Conservation (phyloP, 2,113 vertebrate species). For the Hepsetus odoe region DNA sequence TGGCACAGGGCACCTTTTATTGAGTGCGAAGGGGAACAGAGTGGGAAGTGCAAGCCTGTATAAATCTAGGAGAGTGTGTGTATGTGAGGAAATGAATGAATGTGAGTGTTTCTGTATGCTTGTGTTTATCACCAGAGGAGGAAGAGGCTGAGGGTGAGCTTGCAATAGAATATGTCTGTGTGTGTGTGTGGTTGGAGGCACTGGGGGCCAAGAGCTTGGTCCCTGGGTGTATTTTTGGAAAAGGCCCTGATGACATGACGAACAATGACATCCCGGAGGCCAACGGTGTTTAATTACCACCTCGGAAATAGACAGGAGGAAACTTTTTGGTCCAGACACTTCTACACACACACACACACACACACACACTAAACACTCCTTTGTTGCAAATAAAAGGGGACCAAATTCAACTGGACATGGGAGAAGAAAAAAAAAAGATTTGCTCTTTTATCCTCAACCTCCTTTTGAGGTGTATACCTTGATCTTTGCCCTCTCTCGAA, state of each 20-base stretch:
- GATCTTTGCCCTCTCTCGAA: neutral
- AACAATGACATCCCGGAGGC: constrained; percentile 17
- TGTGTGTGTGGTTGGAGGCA: constrained; percentile 29
- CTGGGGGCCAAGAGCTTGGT: neutral
- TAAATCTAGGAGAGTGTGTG: constrained; percentile 29
- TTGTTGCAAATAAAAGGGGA: neutral
- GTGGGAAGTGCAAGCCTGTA: constrained; percentile 34
- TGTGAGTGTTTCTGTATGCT: neutral
- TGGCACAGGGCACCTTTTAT: constrained; percentile 46
- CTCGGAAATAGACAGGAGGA: constrained; percentile 35
- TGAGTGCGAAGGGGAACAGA: constrained; percentile 30
- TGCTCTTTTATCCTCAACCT: constrained; percentile 10
- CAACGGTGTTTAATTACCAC: constrained; percentile 45
- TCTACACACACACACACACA: neutral
- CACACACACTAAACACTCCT: constrained; percentile 11
- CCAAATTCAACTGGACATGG: neutral
- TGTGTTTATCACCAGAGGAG: neutral
- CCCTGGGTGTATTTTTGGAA: constrained; percentile 30
- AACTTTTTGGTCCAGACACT: neutral
- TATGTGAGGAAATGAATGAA: neutral
- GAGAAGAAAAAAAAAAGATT: neutral
- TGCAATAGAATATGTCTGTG: neutral
- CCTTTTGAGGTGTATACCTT: neutral
- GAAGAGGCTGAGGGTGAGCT: neutral
- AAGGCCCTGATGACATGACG: constrained; percentile 25